These are phyloP conservation scores for Lepeophtheirus salmonis DNA, from an alignment of 1,140 invertebrate species.

Conservation along the genomic window DNA sequence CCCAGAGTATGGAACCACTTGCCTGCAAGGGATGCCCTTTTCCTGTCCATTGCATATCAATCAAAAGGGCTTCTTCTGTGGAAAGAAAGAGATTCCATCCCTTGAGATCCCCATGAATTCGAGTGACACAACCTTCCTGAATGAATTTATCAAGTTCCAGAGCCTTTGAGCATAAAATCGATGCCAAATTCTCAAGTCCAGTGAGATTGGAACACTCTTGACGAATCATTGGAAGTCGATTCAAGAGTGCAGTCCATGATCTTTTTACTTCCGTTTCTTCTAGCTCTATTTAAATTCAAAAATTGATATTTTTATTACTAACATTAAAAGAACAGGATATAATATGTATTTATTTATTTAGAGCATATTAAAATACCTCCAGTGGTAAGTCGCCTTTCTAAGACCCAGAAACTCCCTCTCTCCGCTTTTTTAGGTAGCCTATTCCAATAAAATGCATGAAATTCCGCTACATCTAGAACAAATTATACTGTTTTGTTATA, in stretches of 20 bases:
- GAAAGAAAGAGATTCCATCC: slow-evolving; percentile 15
- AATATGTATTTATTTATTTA: too few species aligned
- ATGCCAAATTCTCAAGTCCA: neutral
- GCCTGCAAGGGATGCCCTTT: slow-evolving; percentile 13
- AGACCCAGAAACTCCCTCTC: slow-evolving; percentile 5
- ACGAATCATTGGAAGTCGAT: neutral
- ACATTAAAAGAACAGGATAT: too few species aligned
- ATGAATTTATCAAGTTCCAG: slow-evolving; percentile 1
- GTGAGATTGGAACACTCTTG: neutral
- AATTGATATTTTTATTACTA: neutral
- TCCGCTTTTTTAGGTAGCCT: neutral
- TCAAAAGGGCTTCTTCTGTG: slow-evolving; percentile 8
- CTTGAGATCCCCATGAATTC: slow-evolving; percentile 18
- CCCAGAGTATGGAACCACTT: neutral
- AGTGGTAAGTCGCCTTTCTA: slow-evolving; percentile 1
- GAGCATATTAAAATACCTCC: too few species aligned
- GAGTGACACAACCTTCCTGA: neutral
- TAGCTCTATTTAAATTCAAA: slow-evolving; percentile 5
- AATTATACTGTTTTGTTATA: neutral
- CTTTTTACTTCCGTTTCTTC: slow-evolving; percentile 3
- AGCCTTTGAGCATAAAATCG: neutral
- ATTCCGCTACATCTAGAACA: slow-evolving; percentile 3
- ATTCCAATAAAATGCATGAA: slow-evolving; percentile 8
- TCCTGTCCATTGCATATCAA: slow-evolving; percentile 19
- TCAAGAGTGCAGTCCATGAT: neutral